These are phyloP conservation scores for Melitaea athalia DNA, from an alignment of 2,888 invertebrate species.

Conservation along the genomic window DNA sequence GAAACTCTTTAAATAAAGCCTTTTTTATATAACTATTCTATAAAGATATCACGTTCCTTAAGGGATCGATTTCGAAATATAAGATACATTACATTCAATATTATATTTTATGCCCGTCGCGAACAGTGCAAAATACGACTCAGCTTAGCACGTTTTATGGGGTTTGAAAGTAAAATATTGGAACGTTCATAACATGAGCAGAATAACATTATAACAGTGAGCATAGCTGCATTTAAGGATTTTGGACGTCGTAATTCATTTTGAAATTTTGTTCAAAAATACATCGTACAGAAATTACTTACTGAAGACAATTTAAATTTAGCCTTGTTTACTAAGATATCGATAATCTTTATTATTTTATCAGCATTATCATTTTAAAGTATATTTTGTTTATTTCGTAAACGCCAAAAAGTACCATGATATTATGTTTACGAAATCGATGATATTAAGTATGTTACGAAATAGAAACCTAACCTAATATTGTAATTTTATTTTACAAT, in stretches of 20 bases:
- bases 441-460: no score
- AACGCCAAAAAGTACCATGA: background rate
- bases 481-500: background rate
- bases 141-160: conserved; percentile 23
- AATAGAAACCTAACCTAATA: background rate
- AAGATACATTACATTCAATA: background rate
- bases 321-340: background rate
- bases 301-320: background rate
- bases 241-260: conserved; percentile 3
- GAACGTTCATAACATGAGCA: conserved; percentile 32
- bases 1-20: no score
- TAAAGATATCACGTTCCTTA: no score
- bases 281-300: background rate
- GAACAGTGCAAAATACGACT: conserved; percentile 12
- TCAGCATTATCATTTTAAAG: background rate
- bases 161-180: conserved; percentile 35
- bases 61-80: background rate
- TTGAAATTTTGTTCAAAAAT: background rate
- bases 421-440: background rate
- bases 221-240: conserved; percentile 23
- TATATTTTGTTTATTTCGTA: background rate
- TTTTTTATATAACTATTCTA: no score
- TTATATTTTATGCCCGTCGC: conserved; percentile 9
- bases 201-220: conserved; percentile 38
- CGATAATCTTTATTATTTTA: background rate